phyloP scores from a whole-genome alignment of 2,113 vertebrate species.

The Chitala chitala region DNA sequence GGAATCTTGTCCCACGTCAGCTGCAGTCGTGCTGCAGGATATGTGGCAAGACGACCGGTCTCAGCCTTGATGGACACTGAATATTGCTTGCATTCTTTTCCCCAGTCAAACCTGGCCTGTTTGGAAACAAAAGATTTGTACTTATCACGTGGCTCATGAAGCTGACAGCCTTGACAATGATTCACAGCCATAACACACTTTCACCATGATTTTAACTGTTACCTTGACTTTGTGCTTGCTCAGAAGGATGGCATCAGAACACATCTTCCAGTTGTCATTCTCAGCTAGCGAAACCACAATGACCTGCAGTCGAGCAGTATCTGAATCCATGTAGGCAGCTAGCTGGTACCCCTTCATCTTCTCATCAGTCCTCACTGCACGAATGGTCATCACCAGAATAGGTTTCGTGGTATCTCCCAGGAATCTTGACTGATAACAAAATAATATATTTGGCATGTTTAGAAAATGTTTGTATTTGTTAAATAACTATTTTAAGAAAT shows the following conservation, averaged over 20 bases:
- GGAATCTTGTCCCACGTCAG: slow-evolving; percentile 56
- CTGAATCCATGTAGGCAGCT: slow-evolving; percentile 51
- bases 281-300: slow-evolving; percentile 59
- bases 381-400: slow-evolving; percentile 53
- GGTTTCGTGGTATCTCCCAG: slow-evolving; percentile 54
- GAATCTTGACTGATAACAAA: slow-evolving; percentile 52
- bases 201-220: slow-evolving; percentile 68
- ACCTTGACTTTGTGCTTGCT: slow-evolving; percentile 68
- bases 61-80: slow-evolving; percentile 48
- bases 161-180: background rate
- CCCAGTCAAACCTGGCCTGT: slow-evolving; percentile 60
- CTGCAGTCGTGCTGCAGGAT: slow-evolving; percentile 60
- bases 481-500: background rate
- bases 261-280: slow-evolving; percentile 65
- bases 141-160: background rate
- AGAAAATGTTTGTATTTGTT: background rate
- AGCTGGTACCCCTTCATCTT: slow-evolving; percentile 60
- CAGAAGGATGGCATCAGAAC: slow-evolving; percentile 61
- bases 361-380: slow-evolving; percentile 49
- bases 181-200: slow-evolving; percentile 5
- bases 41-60: slow-evolving; percentile 55
- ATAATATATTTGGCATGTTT: background rate
- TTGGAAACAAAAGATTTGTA: background rate
- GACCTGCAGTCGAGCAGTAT: slow-evolving; percentile 56
- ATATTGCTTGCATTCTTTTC: slow-evolving; percentile 60